phyloP scores from a whole-genome alignment of 2,797 vertebrate species.

The Phrynocephalus vlangalii region DNA sequence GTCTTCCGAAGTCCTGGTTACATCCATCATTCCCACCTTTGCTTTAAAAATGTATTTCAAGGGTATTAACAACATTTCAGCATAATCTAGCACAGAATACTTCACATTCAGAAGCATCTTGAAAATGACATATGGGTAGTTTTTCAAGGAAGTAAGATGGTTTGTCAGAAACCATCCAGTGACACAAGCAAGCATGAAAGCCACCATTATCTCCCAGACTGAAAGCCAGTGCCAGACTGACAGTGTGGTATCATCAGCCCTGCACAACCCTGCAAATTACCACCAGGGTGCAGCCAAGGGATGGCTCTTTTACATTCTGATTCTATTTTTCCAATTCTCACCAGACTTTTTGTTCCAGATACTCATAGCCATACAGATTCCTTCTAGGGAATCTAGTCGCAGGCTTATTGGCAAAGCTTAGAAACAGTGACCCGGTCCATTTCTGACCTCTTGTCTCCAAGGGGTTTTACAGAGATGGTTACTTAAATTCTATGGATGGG shows the following conservation, averaged over 20 bases:
- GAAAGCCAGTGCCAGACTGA: conserved; percentile 24
- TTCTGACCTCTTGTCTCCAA: background rate
- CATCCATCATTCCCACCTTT: background rate
- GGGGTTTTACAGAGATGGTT: background rate
- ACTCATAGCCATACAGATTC: background rate
- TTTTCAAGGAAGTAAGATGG: background rate
- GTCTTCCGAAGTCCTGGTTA: background rate
- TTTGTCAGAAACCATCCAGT: conserved; percentile 3
- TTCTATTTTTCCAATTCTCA: background rate
- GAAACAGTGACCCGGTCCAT: background rate
- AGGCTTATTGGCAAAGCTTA: background rate
- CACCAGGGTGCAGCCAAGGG: background rate
- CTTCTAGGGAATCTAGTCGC: background rate
- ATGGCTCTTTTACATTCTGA: background rate
- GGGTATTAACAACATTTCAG: background rate
- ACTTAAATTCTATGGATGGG: background rate
- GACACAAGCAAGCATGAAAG: background rate
- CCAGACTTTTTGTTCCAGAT: background rate
- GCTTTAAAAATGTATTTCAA: background rate
- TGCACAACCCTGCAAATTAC: background rate
- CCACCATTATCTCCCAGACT: accelerated
- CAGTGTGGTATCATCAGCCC: background rate
- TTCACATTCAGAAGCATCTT: background rate
- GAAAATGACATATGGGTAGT: background rate
- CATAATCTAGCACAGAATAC: background rate